phyloP scores from a whole-genome alignment of 2,113 vertebrate species.

The Grammomys surdaster region DNA sequence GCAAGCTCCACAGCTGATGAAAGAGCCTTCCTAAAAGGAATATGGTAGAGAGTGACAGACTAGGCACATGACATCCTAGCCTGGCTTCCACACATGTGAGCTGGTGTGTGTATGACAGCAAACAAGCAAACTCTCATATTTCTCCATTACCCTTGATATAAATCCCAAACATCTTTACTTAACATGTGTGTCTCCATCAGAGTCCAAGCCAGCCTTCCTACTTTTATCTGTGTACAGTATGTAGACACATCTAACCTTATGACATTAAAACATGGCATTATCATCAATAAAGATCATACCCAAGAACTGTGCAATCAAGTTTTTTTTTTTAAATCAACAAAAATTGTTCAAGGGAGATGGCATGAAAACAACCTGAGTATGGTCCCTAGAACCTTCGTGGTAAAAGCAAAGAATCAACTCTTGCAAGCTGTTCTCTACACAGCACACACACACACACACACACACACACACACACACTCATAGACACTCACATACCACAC shows the following conservation, averaged over 20 bases:
- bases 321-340: not conserved
- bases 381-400: not conserved
- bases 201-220: not conserved
- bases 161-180: not conserved
- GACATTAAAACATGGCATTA: not conserved
- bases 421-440: not conserved
- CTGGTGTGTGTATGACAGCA: not conserved
- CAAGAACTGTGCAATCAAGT: not conserved
- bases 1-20: not conserved
- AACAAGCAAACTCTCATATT: not conserved
- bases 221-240: not conserved
- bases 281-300: not conserved
- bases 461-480: no score
- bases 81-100: not conserved
- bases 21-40: not conserved
- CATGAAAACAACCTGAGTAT: not conserved
- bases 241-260: not conserved
- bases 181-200: rapidly evolving
- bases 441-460: no score
- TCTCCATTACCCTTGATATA: not conserved
- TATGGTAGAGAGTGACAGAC: not conserved
- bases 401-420: not conserved
- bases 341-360: not conserved
- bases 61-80: not conserved
- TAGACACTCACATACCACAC: not conserved